Evolutionary conservation across 2,113 vertebrate genomes (phyloP).

Genomic region (Cisticola juncidis): DNA sequence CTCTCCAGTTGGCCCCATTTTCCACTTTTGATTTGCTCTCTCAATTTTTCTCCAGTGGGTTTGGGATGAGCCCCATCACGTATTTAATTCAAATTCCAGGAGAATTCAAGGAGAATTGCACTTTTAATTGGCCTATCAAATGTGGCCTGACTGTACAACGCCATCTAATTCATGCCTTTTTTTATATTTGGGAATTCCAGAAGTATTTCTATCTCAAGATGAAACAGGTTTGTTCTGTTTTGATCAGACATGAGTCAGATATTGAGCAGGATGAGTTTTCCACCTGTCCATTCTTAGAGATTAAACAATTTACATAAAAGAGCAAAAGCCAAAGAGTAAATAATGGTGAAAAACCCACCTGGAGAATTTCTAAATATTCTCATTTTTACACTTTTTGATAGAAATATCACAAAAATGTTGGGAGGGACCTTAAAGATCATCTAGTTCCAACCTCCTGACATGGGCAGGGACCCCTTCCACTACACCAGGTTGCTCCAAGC

Average conservation of each 20-base stretch:
- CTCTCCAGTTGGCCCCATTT: background rate
- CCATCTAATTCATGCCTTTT: background rate
- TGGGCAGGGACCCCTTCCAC: background rate
- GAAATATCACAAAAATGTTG: background rate
- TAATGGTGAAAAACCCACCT: background rate
- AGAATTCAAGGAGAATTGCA: background rate
- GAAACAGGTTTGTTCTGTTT: background rate
- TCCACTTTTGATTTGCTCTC: background rate
- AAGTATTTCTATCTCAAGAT: background rate
- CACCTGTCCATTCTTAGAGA: background rate
- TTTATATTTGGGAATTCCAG: background rate
- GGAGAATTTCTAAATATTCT: background rate
- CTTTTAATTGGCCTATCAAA: background rate
- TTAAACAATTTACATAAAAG: background rate
- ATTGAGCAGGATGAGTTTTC: background rate
- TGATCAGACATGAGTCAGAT: background rate
- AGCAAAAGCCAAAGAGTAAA: background rate
- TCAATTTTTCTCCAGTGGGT: background rate
- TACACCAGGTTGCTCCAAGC: background rate
- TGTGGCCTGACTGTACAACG: background rate
- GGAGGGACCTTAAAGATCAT: background rate
- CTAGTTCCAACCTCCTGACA: fast-evolving
- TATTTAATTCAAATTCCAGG: background rate
- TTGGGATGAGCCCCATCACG: background rate
- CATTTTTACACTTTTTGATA: background rate